Conservation (phyloP, 2,888 invertebrate genomes). For the Silvanus unidentatus region DNA sequence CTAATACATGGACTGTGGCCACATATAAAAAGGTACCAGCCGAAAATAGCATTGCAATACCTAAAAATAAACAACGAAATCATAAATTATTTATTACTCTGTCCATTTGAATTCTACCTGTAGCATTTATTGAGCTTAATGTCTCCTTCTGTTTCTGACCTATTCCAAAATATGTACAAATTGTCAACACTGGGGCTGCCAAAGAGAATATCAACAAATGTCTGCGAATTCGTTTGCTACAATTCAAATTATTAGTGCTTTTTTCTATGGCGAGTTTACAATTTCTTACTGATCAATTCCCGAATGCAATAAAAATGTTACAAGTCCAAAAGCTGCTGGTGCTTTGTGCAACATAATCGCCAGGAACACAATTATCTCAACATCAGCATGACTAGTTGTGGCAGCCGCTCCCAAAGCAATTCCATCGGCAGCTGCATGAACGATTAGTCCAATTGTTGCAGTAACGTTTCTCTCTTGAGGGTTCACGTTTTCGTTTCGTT, state of each 20-base stretch:
- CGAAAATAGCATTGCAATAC: conserved; percentile 95
- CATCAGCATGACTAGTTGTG: conserved; percentile 90
- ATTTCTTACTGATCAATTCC: conserved; percentile 70
- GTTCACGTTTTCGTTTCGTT: conserved; percentile 54
- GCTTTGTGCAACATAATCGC: conserved; percentile 99
- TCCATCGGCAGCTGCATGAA: conserved; percentile 98
- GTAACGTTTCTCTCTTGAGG: conserved; percentile 73
- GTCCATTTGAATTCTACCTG: conserved; percentile 55
- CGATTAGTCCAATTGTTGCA: conserved; percentile 93
- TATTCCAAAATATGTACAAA: conserved; percentile 89
- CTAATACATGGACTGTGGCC: conserved; percentile 96
- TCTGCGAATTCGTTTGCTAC: conserved; percentile 70
- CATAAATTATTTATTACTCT: not conserved
- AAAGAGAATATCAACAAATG: conserved; percentile 89
- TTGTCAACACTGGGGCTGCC: conserved; percentile 83
- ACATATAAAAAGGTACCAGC: conserved; percentile 99
- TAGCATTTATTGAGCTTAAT: conserved; percentile 82
- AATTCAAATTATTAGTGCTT: conserved; percentile 18
- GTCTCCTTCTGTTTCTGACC: conserved; percentile 91
- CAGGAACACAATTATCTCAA: conserved; percentile 95
- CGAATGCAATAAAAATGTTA: conserved; percentile 94
- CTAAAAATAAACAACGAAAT: conserved; percentile 38
- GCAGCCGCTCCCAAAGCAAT: conserved; percentile 98
- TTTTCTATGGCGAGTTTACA: not conserved
- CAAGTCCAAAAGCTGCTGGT: conserved; percentile 96